Evolutionary conservation across 2,113 vertebrate genomes (phyloP), one percentile per base, ranked within the genome.

Genomic region (Peromyscus californicus): DNA sequence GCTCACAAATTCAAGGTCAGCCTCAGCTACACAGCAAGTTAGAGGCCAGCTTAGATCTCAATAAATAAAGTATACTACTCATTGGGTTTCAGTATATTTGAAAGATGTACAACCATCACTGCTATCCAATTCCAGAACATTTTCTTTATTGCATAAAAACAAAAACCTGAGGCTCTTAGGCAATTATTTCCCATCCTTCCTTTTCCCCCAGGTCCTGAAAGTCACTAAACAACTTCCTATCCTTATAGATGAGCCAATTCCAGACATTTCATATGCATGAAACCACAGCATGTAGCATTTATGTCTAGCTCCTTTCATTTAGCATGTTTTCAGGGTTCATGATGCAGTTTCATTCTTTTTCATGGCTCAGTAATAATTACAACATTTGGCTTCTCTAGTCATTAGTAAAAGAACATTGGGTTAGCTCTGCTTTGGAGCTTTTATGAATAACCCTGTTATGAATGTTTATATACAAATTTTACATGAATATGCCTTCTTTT

Each of bases 101-200:
- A 78, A 54, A 63, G 22, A 69, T 61, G 36, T 57, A 19, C 33
- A 89, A 82, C 24, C 39, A 76, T 86, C 33, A 69, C 26, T 16
- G 65, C 31, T 82, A 54, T 45, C n/a, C 29, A 90, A 90, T 57
- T 92, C 39, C 33, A 94, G 69, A 89, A 89, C 33, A 87, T 29
- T 65, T 89, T 54, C 76, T 61, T 92, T 85, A 89, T 42, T 13
- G 22, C n/a, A 57, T 54, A 90, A 72, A 92, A 67, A 65, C 61
- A 85, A 45, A 65, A 85, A 21, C 57, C 36, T 67, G 63, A 80
- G 0, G 24, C 33, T 16, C 26, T 39, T 57, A 15, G 45, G 42
- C 12, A 17, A 61, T 87, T 15, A 29, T 6, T 61, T 21, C 67
- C 3, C 33, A 78, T 51, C 36, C 12, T 16, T 51, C 24, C 82